Percentiles rank a stretch among this genome's conserved stretches.
Evolutionary conservation across 2,113 vertebrate species (phyloP).

Genomic region (Aleadryas rufinucha): DNA sequence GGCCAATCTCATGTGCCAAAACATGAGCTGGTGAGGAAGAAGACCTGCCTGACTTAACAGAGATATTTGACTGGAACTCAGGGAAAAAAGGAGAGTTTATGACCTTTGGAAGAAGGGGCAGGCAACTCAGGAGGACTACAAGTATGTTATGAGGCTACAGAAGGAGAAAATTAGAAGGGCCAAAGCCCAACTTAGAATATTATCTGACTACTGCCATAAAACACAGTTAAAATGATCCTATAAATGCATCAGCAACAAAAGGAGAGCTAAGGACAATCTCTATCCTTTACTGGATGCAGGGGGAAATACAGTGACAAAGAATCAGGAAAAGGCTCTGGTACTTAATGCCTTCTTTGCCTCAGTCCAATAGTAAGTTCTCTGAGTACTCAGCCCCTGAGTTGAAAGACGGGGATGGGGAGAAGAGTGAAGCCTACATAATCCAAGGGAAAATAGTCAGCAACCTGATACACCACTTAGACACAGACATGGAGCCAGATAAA

Average conservation of each 20-base stretch:
- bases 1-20: rapidly evolving
- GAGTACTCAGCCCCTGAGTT: no score
- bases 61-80: background rate
- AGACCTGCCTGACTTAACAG: background rate
- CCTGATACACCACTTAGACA: background rate
- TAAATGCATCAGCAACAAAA: background rate
- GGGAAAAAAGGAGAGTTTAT: background rate
- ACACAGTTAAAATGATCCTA: background rate
- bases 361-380: background rate
- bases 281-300: background rate
- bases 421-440: background rate
- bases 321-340: background rate
- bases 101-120: background rate
- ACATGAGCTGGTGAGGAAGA: background rate
- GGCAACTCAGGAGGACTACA: background rate
- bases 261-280: background rate
- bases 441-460: background rate
- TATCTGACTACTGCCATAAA: background rate
- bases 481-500: background rate
- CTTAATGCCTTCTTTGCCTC: background rate
- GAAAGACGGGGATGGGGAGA: background rate
- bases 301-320: background rate
- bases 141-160: background rate
- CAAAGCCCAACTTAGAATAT: background rate
- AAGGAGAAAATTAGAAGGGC: background rate